These are phyloP conservation scores for Plodia interpunctella DNA, from an alignment of 1,140 invertebrate species.

Conservation along the genomic window DNA sequence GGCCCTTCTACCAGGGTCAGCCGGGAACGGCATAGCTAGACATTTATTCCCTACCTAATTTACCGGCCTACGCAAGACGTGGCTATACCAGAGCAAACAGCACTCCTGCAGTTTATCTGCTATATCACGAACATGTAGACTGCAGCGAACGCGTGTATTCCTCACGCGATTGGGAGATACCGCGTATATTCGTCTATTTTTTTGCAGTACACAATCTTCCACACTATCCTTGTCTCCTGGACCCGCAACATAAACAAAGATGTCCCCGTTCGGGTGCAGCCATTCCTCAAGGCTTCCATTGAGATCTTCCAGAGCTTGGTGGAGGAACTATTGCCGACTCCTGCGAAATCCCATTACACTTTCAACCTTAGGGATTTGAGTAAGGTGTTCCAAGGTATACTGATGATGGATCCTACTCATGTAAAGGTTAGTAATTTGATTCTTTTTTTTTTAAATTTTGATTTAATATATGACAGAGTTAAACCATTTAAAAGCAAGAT, in stretches of 20 bases:
- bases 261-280: constrained; percentile 51
- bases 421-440: constrained; percentile 61
- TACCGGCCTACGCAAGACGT: no score
- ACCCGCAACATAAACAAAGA: constrained; percentile 67
- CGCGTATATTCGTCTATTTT: not conserved
- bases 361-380: constrained; percentile 93
- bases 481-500: no score
- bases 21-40: no score
- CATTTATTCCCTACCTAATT: no score
- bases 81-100: no score
- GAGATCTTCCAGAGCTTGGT: constrained; percentile 80
- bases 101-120: no score
- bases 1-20: no score
- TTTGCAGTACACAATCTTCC: constrained; percentile 81
- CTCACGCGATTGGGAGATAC: no score
- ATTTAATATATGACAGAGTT: no score
- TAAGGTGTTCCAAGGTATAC: constrained; percentile 86
- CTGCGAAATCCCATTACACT: constrained; percentile 92
- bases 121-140: no score
- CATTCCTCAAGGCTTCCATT: constrained; percentile 79
- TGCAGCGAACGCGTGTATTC: no score
- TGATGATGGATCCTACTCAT: constrained; percentile 78
- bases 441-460: no score
- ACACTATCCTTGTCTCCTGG: constrained; percentile 83
- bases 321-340: constrained; percentile 86